Conservation (phyloP, 1,140 invertebrate species). For the Lysiphlebus fabarum region DNA sequence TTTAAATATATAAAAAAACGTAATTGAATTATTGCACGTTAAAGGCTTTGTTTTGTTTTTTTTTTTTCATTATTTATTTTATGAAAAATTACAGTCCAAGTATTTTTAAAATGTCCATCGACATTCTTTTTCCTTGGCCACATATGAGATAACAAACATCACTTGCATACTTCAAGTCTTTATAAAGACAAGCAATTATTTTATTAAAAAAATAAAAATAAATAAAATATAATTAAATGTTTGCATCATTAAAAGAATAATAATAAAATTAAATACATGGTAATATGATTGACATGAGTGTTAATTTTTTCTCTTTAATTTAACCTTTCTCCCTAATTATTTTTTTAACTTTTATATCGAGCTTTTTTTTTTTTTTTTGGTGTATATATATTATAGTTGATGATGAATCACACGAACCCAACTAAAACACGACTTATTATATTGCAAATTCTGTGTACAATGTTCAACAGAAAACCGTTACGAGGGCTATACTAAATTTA, state of each 20-base stretch:
- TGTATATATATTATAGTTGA: not conserved
- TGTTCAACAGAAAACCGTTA: slow-evolving; percentile 6
- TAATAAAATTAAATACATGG: not conserved
- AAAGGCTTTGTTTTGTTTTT: too few relatives aligned
- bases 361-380: too few relatives aligned
- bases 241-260: not conserved
- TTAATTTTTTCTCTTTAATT: not conserved
- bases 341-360: too few relatives aligned
- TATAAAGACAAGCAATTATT: too few relatives aligned
- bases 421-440: not conserved
- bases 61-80: too few relatives aligned
- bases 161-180: not conserved
- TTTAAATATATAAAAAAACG: not conserved
- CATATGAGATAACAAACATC: not conserved
- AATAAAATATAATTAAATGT: not conserved
- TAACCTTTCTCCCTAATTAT: too few relatives aligned
- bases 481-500: slow-evolving; percentile 8
- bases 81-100: too few relatives aligned
- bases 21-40: slow-evolving; percentile 17
- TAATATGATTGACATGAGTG: not conserved
- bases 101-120: too few relatives aligned
- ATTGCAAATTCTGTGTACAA: not conserved
- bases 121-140: too few relatives aligned
- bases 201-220: too few relatives aligned
- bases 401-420: slow-evolving; percentile 8